Base-by-base conservation (phyloP, 2,797 vertebrate species). In the Kryptopterus vitreolus region DNA sequence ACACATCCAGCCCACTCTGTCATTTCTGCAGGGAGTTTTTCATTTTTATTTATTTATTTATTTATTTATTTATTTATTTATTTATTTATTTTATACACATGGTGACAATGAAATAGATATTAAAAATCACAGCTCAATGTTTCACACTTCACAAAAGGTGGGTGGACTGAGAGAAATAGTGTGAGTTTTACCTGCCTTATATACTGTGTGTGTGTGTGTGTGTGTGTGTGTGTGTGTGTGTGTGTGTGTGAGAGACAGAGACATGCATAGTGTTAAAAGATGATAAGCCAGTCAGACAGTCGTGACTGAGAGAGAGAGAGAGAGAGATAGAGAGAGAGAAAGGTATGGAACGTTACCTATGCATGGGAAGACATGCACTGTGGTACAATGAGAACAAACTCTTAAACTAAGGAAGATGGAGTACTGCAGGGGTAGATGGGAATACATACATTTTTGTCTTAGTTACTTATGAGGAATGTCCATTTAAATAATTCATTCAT, bases 111-210 rank as follows among this genome's bases (percentile, higher is more conserved):
- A 52, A 52, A 26, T 29, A 62, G 13, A 22, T 61, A 79, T 62
- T 62, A 72, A 84, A 73, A 76, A 33, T 78, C 79, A 61, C 59
- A 84, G 72, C 58, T 50, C 63, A 68, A 68, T 74, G 63, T 63
- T 53, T 59, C 38, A 50, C 52, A 58, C 52, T 57, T 78, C 66
- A 73, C 22, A 80, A 68, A 77, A 53, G 78, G 70, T 74, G 29
- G 29, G 65, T 62, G 63, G 57, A 52, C 69, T 66, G 52, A 72
- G 77, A 57, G 63, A 68, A 43, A 70, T 29, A 50, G 38, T 65
- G n/a, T 24, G 1, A 24, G 26, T 62, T 35, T 55, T 72, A 55
- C 24, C 50, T 31, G 29, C 33, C 50, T 72, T 26, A 22, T 71
- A 33, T 55, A n/a, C 33, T 26, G n/a, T n/a, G 69, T 7, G 3